Evolutionary conservation across 2,113 vertebrate genomes (phyloP).

Genomic region (Chroicocephalus ridibundus): DNA sequence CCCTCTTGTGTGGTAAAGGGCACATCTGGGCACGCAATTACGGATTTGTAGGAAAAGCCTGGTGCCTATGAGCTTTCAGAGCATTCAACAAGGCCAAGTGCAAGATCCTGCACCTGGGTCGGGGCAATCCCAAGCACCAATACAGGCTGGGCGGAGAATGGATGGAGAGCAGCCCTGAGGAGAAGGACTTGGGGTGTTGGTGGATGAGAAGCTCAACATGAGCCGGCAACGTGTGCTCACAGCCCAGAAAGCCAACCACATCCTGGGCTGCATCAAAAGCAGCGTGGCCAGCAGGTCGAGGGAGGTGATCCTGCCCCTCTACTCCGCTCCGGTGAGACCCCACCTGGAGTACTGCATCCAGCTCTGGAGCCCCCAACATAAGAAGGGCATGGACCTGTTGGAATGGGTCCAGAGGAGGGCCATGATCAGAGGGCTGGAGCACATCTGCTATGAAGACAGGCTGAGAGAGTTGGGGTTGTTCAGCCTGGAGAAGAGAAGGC

Average conservation of each 20-base stretch:
- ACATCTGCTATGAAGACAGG: not conserved
- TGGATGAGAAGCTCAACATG: not conserved
- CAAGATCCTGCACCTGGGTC: not conserved
- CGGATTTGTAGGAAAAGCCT: accelerated
- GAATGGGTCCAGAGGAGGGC: not conserved
- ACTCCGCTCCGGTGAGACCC: not conserved
- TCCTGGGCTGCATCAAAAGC: not conserved
- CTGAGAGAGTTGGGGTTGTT: not conserved
- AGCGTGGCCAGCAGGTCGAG: not conserved
- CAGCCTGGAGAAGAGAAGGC: not conserved
- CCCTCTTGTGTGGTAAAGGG: accelerated
- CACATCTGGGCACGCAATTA: accelerated
- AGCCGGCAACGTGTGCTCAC: not conserved
- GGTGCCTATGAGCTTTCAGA: not conserved
- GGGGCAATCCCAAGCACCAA: not conserved
- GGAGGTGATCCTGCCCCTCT: not conserved
- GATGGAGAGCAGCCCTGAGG: not conserved
- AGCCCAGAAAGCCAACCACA: not conserved
- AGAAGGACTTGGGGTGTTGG: not conserved
- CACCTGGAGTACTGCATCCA: not conserved
- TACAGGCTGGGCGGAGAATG: not conserved
- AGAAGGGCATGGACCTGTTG: not conserved
- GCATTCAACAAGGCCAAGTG: not conserved
- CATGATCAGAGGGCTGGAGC: not conserved
- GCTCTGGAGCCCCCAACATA: not conserved